Conservation (phyloP, 2,113 vertebrate genomes). For the Sus scrofa region DNA sequence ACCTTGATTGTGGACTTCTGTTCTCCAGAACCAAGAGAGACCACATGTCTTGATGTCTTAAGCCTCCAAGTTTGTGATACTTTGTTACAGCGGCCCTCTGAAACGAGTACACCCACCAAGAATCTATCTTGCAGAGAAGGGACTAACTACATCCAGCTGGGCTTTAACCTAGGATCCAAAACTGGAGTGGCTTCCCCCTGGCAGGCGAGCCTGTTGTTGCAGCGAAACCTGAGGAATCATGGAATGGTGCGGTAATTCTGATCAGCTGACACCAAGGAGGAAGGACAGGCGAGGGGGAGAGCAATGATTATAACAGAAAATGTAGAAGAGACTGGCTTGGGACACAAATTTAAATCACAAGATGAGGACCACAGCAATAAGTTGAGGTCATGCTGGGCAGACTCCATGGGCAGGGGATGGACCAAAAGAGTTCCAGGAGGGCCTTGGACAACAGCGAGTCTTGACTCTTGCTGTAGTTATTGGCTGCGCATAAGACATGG, state of each 20-base stretch:
- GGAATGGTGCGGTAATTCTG: rapidly evolving
- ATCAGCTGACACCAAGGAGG: not conserved
- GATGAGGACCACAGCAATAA: not conserved
- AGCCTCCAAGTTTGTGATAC: not conserved
- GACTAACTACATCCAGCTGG: not conserved
- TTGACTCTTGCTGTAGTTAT: not conserved
- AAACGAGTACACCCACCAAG: not conserved
- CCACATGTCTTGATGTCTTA: not conserved
- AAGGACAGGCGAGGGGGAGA: rapidly evolving
- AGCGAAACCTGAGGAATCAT: too few relatives aligned
- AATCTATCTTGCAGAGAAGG: not conserved
- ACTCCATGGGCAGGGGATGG: not conserved
- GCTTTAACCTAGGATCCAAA: not conserved
- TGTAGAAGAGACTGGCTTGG: not conserved
- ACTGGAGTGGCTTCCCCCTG: not conserved
- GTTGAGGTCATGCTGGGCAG: not conserved
- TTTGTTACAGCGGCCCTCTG: not conserved
- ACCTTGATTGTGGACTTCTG: not conserved
- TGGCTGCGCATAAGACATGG: slow-evolving; percentile 17
- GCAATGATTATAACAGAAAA: not conserved
- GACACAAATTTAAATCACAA: not conserved
- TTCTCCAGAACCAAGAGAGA: not conserved
- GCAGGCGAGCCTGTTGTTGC: rapidly evolving
- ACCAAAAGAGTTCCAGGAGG: not conserved
- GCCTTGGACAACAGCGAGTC: too few relatives aligned